A percentile compares a stretch with the other conserved stretches of the same genome.
Evolutionary conservation across 1,140 invertebrate genomes (phyloP).

Genomic region (Saxidomus purpurata): DNA sequence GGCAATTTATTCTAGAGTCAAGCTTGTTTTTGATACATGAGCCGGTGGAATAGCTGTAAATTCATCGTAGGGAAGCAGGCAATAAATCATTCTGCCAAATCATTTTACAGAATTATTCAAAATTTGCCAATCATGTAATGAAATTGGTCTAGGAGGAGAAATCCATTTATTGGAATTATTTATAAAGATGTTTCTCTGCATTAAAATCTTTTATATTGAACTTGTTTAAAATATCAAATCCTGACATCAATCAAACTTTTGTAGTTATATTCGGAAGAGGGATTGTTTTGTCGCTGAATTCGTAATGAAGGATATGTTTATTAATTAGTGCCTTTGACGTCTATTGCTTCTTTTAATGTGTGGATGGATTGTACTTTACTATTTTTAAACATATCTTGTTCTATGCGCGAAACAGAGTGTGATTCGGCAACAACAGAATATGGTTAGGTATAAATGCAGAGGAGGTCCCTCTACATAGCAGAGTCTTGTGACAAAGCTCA

Average conservation of each 20-base stretch:
- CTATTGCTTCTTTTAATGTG: too few species aligned
- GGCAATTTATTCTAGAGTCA: conserved; percentile 38
- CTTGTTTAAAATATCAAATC: neutral
- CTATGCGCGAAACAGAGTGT: too few species aligned
- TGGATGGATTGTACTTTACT: too few species aligned
- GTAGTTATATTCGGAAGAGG: too few species aligned
- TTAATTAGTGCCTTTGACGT: too few species aligned
- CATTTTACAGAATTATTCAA: conserved; percentile 41
- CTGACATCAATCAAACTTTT: neutral
- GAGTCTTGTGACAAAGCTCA: too few species aligned
- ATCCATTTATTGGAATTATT: conserved; percentile 42
- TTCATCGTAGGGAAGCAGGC: conserved; percentile 52
- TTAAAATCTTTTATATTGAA: neutral
- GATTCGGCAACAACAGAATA: too few species aligned
- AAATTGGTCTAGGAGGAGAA: conserved; percentile 26
- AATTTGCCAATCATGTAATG: conserved; percentile 47
- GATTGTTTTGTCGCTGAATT: too few species aligned
- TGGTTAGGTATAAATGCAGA: too few species aligned
- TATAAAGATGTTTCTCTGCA: neutral
- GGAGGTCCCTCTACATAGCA: too few species aligned
- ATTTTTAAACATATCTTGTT: too few species aligned
- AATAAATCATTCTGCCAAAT: conserved; percentile 63
- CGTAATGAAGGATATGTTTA: too few species aligned
- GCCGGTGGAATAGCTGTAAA: conserved; percentile 44
- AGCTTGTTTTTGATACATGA: conserved; percentile 45